Evolutionary conservation across 2,888 invertebrate genomes (phyloP).

Genomic region (Meiosimyza decipiens): DNA sequence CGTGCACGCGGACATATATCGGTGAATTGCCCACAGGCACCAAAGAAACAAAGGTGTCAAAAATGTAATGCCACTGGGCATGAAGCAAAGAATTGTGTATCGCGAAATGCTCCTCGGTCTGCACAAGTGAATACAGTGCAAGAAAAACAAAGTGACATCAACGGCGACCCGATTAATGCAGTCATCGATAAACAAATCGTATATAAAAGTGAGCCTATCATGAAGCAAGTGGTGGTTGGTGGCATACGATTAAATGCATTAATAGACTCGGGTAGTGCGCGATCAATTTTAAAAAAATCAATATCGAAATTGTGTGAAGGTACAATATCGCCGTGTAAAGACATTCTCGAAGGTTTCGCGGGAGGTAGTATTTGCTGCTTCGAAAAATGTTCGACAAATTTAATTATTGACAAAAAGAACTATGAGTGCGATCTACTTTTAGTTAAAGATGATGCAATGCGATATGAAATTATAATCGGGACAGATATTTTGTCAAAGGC

Average conservation of each 20-base stretch:
- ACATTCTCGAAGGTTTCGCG: slow-evolving; percentile 27
- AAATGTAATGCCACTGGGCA: slow-evolving; percentile 1
- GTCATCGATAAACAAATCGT: no score
- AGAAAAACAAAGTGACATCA: no score
- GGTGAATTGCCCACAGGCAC: no score
- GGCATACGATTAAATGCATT: no score
- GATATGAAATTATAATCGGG: slow-evolving; percentile 33
- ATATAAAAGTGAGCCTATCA: no score
- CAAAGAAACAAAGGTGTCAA: neutral
- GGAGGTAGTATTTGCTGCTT: slow-evolving; percentile 31
- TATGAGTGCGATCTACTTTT: slow-evolving; percentile 30
- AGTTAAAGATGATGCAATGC: slow-evolving; percentile 25
- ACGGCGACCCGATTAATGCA: no score
- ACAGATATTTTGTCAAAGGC: slow-evolving; percentile 33
- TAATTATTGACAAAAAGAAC: slow-evolving; percentile 26
- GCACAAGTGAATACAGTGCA: no score
- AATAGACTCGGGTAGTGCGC: no score
- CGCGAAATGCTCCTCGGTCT: neutral
- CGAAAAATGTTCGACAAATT: neutral
- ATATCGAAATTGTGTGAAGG: no score
- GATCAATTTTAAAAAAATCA: no score
- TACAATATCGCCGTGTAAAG: neutral
- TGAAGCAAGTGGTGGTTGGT: no score
- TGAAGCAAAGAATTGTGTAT: neutral
- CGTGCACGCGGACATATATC: no score